Percentiles rank a stretch among this genome's conserved stretches.
phyloP scores from a whole-genome alignment of 2,888 invertebrate species.

The Limnephilus auricula region DNA sequence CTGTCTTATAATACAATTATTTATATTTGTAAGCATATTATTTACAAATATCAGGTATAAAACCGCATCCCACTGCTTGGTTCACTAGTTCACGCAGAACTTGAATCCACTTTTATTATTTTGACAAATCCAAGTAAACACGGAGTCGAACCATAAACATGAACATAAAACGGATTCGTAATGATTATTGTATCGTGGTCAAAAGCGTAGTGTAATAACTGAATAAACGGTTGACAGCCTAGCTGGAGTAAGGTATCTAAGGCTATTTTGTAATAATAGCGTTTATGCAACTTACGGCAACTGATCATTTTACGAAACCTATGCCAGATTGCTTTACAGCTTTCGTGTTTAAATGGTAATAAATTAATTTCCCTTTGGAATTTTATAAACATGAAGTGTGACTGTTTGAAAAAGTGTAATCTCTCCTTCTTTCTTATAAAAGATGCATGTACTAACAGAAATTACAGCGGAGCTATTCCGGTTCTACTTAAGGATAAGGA shows the following conservation, averaged over 20 bases:
- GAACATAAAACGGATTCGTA: conserved; percentile 31
- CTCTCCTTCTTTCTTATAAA: neutral
- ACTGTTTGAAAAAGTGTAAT: too few species aligned
- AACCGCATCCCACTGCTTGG: neutral
- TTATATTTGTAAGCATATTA: neutral
- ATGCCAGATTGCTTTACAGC: neutral
- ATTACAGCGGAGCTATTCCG: neutral
- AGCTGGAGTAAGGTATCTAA: neutral
- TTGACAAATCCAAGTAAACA: conserved; percentile 27
- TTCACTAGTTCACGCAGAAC: neutral
- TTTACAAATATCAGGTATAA: neutral
- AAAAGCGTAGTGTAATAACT: neutral
- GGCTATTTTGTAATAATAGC: neutral
- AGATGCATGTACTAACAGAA: neutral
- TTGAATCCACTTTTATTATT: neutral
- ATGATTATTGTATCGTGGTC: conserved; percentile 18
- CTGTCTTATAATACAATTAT: neutral
- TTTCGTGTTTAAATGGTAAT: neutral
- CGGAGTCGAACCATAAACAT: conserved; percentile 7
- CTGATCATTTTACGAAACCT: neutral
- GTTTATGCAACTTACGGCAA: conserved; percentile 10
- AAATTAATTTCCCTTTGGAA: neutral
- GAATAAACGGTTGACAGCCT: neutral
- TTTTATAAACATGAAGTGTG: neutral
- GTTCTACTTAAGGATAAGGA: too few species aligned